phyloP scores from a whole-genome alignment of 2,888 invertebrate species.

The Machimus atricapillus region DNA sequence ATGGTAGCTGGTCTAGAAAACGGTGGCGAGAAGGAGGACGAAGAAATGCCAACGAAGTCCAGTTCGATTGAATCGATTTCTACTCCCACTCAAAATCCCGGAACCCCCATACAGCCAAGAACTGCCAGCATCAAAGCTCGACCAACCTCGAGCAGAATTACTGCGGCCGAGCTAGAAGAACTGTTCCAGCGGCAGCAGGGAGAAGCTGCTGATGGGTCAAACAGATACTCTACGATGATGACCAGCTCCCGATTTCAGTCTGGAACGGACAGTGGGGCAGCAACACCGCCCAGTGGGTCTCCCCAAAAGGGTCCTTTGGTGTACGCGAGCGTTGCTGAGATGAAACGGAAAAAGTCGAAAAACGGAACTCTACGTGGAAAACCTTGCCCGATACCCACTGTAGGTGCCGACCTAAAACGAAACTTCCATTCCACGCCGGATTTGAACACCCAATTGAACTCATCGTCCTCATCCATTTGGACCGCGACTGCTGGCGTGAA shows the following conservation, averaged over 20 bases:
- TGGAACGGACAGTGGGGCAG: constrained; percentile 65
- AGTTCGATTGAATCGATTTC: constrained; percentile 82
- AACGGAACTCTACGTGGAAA: constrained; percentile 61
- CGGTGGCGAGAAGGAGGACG: constrained; percentile 77
- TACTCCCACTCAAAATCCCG: constrained; percentile 64
- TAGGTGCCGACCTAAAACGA: constrained; percentile 69
- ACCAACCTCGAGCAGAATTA: constrained; percentile 86
- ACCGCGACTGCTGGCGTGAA: constrained; percentile 56
- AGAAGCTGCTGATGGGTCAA: constrained; percentile 65
- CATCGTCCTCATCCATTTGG: constrained; percentile 60
- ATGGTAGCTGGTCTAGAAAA: constrained; percentile 87
- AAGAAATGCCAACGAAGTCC: constrained; percentile 76
- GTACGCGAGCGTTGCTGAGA: constrained; percentile 93
- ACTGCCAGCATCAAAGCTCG: constrained; percentile 91
- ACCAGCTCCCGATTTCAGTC: constrained; percentile 79
- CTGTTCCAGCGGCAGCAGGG: constrained; percentile 87
- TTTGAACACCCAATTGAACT: constrained; percentile 65
- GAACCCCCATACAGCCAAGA: constrained; percentile 76
- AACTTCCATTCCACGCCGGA: constrained; percentile 93
- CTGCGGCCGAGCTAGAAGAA: constrained; percentile 90
- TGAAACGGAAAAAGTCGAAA: constrained; percentile 78
- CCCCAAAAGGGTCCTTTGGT: constrained; percentile 74
- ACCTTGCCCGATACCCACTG: constrained; percentile 60
- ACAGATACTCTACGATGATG: constrained; percentile 68
- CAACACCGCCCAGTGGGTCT: constrained; percentile 69